A percentile compares a stretch with the other conserved stretches of the same genome.
These are phyloP conservation scores for Himalopsyche tibetana DNA, from an alignment of 2,888 invertebrate genomes.

Conservation along the genomic window DNA sequence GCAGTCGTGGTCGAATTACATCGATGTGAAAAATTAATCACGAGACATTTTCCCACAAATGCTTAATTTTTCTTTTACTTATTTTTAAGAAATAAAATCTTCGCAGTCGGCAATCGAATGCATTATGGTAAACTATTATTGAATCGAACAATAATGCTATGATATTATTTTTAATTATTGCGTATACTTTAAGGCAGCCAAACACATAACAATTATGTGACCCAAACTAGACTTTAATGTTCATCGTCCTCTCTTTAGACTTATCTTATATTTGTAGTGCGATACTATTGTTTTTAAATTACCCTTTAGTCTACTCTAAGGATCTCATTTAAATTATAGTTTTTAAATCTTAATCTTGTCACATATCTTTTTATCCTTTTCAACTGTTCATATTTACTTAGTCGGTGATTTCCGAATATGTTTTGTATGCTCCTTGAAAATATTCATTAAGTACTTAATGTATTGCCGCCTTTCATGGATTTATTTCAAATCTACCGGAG, in stretches of 20 bases:
- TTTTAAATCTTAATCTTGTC: constrained; percentile 21
- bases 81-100: not conserved
- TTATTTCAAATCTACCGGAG: not conserved
- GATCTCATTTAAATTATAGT: constrained; percentile 40
- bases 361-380: constrained; percentile 13
- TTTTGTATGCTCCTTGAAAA: not conserved
- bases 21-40: too few species aligned
- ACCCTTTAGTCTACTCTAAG: constrained; percentile 42
- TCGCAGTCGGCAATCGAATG: not conserved
- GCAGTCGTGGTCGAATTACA: too few species aligned
- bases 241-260: constrained; percentile 42
- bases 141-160: constrained; percentile 33
- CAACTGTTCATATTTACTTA: constrained; percentile 21
- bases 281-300: constrained; percentile 28
- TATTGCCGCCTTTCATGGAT: too few species aligned
- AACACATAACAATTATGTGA: constrained; percentile 28
- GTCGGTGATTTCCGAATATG: not conserved
- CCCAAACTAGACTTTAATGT: constrained; percentile 13
- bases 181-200: constrained; percentile 32
- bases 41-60: too few species aligned
- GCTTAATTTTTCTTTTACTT: too few species aligned
- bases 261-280: constrained; percentile 26
- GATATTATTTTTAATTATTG: constrained; percentile 37
- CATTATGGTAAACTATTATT: constrained; percentile 1
- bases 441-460: constrained; percentile 20